A percentile compares a stretch with the other conserved stretches of the same genome.
These are phyloP conservation scores for Cladorhizidae sp. DNA, from an alignment of 37 sponge, comb jelly and placozoan genomes.

Conservation along the genomic window DNA sequence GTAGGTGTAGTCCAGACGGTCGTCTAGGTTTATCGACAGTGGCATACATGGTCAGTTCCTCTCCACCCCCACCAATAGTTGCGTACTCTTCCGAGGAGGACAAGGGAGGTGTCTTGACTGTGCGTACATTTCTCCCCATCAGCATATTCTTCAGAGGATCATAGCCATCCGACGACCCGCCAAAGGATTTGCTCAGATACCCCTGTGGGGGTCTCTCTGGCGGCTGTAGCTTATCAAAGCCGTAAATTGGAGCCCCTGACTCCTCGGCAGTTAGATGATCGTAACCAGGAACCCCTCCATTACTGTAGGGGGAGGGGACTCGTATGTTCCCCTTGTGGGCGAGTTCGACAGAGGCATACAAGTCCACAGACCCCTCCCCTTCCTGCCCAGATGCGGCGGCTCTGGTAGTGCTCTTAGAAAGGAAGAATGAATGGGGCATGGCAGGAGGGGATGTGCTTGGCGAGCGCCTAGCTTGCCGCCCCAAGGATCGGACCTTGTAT, in stretches of 20 bases:
- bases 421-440: neutral
- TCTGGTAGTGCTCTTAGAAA: neutral
- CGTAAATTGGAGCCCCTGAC: neutral
- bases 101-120: neutral
- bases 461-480: conserved; percentile 1
- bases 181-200: neutral
- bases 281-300: conserved; percentile 8
- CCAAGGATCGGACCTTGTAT: neutral
- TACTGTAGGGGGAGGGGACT: neutral
- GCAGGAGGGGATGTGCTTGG: conserved; percentile 31
- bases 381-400: neutral
- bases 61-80: neutral
- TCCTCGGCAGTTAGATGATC: neutral
- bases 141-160: neutral
- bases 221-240: conserved; percentile 9
- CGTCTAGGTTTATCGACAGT: neutral
- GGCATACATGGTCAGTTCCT: neutral
- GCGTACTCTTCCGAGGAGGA: neutral
- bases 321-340: neutral
- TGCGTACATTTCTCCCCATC: neutral
- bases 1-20: no score
- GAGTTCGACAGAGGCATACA: neutral
- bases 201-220: neutral
- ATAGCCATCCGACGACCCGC: no score
- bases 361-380: neutral